phyloP scores from a whole-genome alignment of 2,797 vertebrate genomes.

The Buceros bicornis region DNA sequence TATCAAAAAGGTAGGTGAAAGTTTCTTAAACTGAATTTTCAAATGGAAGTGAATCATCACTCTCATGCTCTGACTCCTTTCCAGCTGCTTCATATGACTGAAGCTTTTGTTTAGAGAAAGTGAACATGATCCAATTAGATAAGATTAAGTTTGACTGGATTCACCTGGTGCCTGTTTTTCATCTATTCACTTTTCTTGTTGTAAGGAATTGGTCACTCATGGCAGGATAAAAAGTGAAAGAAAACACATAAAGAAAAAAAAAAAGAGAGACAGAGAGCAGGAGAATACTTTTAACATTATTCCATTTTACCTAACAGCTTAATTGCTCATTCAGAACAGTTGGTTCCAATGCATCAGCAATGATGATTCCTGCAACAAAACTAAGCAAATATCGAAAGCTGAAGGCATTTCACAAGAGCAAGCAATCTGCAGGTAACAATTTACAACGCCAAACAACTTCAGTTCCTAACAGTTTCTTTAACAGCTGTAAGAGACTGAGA shows the following conservation, averaged over 20 bases:
- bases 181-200: background rate
- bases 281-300: background rate
- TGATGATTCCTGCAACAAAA: background rate
- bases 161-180: background rate
- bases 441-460: background rate
- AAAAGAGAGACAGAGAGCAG: accelerated
- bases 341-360: background rate
- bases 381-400: background rate
- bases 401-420: background rate
- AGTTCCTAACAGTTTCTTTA: background rate
- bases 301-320: background rate
- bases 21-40: background rate
- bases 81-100: background rate
- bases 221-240: background rate
- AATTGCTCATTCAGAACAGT: background rate
- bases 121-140: background rate
- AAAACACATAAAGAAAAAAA: background rate
- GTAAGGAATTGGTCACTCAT: background rate
- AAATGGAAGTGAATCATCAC: background rate
- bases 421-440: background rate
- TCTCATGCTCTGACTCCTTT: background rate
- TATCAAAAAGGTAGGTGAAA: background rate
- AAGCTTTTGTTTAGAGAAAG: background rate
- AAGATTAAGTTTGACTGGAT: background rate
- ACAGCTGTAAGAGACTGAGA: background rate